Conservation (phyloP, 1,140 invertebrate genomes). For the Macrostomum lignano region DNA sequence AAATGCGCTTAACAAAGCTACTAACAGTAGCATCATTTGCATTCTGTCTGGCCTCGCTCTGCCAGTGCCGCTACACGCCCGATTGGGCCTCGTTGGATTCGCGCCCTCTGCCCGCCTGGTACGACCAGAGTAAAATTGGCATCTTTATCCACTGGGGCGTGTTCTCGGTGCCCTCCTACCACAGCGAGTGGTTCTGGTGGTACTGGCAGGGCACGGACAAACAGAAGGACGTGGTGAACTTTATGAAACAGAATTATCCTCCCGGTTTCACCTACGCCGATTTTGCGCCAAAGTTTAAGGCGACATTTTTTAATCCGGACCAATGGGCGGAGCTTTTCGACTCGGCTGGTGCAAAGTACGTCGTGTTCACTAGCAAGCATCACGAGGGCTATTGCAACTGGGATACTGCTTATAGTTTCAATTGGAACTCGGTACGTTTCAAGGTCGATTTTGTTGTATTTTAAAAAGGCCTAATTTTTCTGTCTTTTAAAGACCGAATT, state of each 20-base stretch:
- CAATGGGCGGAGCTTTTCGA: constrained; percentile 17
- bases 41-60: too few relatives aligned
- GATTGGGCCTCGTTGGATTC: constrained; percentile 24
- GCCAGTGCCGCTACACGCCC: too few relatives aligned
- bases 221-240: constrained; percentile 9
- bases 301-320: constrained; percentile 15
- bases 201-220: constrained; percentile 12
- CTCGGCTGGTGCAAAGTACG: constrained; percentile 17
- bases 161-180: constrained; percentile 22
- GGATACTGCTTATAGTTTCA: constrained; percentile 17
- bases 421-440: constrained; percentile 22
- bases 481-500: too few relatives aligned
- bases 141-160: constrained; percentile 29
- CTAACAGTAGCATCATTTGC: too few relatives aligned
- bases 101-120: constrained; percentile 25
- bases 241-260: constrained; percentile 16
- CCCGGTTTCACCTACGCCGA: constrained; percentile 19
- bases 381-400: constrained; percentile 22
- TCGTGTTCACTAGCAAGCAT: constrained; percentile 21
- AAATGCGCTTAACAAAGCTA: too few relatives aligned
- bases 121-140: constrained; percentile 26
- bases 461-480: too few relatives aligned
- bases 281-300: constrained; percentile 16
- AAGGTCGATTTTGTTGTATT: too few relatives aligned
- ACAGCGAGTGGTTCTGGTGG: constrained; percentile 19